Conservation (phyloP, 2,888 invertebrate genomes). For the Cerastoderma edule region DNA sequence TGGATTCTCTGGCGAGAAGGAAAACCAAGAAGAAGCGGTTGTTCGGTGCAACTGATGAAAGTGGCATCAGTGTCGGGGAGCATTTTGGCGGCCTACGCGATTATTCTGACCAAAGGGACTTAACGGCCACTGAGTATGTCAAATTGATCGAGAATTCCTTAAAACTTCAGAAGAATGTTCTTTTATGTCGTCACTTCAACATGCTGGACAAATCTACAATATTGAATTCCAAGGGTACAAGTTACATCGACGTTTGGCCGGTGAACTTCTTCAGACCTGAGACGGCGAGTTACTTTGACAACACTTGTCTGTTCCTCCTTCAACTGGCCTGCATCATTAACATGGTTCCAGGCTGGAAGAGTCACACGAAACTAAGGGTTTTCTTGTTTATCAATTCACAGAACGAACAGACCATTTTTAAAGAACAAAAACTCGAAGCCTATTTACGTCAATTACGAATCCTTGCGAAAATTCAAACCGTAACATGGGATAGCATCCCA, state of each 20-base stretch:
- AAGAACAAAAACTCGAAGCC: constrained; percentile 83
- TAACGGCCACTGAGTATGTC: constrained; percentile 89
- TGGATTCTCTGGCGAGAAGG: constrained; percentile 85
- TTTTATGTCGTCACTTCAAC: constrained; percentile 96
- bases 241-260: constrained; percentile 99
- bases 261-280: constrained; percentile 94
- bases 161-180: constrained; percentile 96
- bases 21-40: constrained; percentile 56
- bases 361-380: constrained; percentile 91
- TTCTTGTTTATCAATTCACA: constrained; percentile 88
- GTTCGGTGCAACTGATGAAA: constrained; percentile 65
- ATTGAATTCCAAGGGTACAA: constrained; percentile 87
- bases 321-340: constrained; percentile 98
- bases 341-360: constrained; percentile 89
- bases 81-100: constrained; percentile 68
- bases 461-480: constrained; percentile 89
- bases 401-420: constrained; percentile 72
- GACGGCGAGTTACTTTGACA: constrained; percentile 92
- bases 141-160: constrained; percentile 94
- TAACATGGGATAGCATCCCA: constrained; percentile 85
- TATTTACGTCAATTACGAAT: constrained; percentile 94
- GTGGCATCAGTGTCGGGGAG: constrained; percentile 59
- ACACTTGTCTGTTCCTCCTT: constrained; percentile 96
- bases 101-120: constrained; percentile 50
- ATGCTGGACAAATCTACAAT: constrained; percentile 91